Conservation (phyloP, 2,113 vertebrate species). For the Lepidothrix coronata region DNA sequence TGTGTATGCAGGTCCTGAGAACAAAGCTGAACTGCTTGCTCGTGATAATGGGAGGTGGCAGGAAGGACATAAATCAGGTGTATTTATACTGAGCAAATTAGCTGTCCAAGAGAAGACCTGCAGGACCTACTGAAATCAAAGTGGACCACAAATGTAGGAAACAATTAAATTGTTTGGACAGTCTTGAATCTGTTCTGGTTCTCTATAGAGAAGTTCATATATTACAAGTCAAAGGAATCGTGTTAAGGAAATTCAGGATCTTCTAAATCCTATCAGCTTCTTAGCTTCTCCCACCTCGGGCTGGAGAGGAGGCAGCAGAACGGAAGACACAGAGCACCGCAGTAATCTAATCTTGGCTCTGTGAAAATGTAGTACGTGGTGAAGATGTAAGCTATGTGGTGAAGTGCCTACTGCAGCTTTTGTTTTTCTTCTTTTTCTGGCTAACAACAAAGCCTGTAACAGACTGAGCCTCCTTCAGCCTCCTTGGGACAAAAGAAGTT, state of each 20-base stretch:
- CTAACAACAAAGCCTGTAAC: not conserved
- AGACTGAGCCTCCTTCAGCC: not conserved
- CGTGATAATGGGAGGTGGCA: not conserved
- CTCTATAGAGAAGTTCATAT: not conserved
- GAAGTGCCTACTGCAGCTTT: not conserved
- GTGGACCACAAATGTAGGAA: not conserved
- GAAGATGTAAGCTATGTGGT: not conserved
- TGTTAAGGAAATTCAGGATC: not conserved
- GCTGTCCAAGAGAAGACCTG: not conserved
- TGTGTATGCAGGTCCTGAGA: not conserved
- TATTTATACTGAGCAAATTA: not conserved
- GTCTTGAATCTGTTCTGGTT: not conserved
- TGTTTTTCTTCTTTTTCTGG: not conserved
- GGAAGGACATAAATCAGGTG: not conserved
- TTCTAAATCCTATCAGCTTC: not conserved
- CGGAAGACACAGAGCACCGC: rapidly evolving
- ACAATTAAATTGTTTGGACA: not conserved
- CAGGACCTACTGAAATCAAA: not conserved
- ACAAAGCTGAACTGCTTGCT: not conserved
- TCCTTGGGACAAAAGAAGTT: not conserved
- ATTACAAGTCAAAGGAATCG: not conserved
- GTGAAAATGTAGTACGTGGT: not conserved
- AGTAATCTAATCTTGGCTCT: not conserved
- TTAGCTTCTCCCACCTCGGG: not conserved
- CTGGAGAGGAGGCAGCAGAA: not conserved